Evolutionary conservation across 2,888 invertebrate species (phyloP).

Genomic region (Xanthorhoe designata): DNA sequence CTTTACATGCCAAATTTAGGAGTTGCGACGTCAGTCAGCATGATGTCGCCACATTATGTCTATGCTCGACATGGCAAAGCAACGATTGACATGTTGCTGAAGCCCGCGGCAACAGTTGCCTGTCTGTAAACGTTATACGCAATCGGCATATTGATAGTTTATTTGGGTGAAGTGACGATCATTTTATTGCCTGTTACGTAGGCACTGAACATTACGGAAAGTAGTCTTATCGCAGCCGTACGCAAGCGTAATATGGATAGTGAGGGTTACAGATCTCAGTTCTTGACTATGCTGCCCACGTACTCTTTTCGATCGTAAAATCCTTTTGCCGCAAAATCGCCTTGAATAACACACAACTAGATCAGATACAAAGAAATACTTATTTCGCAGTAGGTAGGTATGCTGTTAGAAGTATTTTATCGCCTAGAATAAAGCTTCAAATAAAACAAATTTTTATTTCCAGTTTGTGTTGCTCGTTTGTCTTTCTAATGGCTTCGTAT

Average conservation of each 20-base stretch:
- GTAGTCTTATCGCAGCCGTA: conserved; percentile 56
- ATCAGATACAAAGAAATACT: conserved; percentile 58
- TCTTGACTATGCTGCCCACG: conserved; percentile 58
- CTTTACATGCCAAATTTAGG: background rate
- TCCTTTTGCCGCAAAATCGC: conserved; percentile 60
- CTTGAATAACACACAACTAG: conserved; percentile 61
- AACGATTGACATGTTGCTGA: background rate
- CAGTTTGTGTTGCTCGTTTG: conserved; percentile 45
- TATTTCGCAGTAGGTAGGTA: conserved; percentile 58
- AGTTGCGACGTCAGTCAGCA: too few species aligned
- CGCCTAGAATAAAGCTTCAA: conserved; percentile 41
- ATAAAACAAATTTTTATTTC: conserved; percentile 48
- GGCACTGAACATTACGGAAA: conserved; percentile 48
- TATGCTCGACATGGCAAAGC: too few species aligned
- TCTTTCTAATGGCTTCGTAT: conserved; percentile 47
- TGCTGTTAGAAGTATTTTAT: conserved; percentile 41
- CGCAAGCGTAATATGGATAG: conserved; percentile 54
- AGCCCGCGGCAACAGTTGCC: background rate
- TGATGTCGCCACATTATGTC: too few species aligned
- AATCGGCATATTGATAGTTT: conserved; percentile 13
- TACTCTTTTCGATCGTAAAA: conserved; percentile 60
- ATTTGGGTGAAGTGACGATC: conserved; percentile 35
- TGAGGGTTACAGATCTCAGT: conserved; percentile 53
- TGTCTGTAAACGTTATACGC: background rate
- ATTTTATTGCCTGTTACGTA: conserved; percentile 39